phyloP scores from a whole-genome alignment of 2,888 invertebrate species.

The Drosophila phalerata region DNA sequence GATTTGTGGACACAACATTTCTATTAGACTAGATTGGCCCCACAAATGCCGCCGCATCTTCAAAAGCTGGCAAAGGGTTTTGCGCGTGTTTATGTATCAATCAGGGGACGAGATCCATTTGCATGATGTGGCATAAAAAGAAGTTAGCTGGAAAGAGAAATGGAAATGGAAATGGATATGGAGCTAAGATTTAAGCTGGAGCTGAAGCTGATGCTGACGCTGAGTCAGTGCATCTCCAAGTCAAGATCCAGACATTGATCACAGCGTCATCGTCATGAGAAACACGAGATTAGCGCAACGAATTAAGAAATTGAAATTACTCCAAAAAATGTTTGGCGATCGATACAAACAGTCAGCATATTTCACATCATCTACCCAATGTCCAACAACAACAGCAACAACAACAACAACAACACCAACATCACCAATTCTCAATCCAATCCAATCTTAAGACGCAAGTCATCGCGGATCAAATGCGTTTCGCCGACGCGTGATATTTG shows the following conservation, averaged over 20 bases:
- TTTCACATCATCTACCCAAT: constrained; percentile 52
- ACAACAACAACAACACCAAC: constrained; percentile 10
- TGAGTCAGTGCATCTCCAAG: constrained; percentile 55
- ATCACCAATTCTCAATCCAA: constrained; percentile 19
- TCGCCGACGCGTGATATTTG: constrained; percentile 73
- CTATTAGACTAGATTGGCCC: constrained; percentile 55
- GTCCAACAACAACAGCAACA: constrained; percentile 24
- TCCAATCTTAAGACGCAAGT: constrained; percentile 54
- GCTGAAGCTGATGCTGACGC: constrained; percentile 20
- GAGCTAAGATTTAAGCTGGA: constrained; percentile 5
- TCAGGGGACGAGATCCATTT: constrained; percentile 73
- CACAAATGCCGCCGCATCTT: constrained; percentile 43
- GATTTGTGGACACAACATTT: constrained; percentile 36
- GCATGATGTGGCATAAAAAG: constrained; percentile 73
- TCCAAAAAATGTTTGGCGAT: constrained; percentile 79
- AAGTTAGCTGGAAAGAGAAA: constrained; percentile 53
- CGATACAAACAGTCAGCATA: constrained; percentile 76
- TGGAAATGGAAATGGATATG: constrained; percentile 38
- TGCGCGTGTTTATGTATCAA: constrained; percentile 79
- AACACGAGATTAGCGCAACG: constrained; percentile 83
- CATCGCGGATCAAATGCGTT: constrained; percentile 76
- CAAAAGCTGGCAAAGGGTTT: constrained; percentile 62
- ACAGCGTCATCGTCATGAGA: constrained; percentile 74
- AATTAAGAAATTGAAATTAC: constrained; percentile 83
- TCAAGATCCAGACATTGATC: constrained; percentile 58